Base-by-base conservation (phyloP, 2,888 invertebrate species). In the Conomelus anceps region DNA sequence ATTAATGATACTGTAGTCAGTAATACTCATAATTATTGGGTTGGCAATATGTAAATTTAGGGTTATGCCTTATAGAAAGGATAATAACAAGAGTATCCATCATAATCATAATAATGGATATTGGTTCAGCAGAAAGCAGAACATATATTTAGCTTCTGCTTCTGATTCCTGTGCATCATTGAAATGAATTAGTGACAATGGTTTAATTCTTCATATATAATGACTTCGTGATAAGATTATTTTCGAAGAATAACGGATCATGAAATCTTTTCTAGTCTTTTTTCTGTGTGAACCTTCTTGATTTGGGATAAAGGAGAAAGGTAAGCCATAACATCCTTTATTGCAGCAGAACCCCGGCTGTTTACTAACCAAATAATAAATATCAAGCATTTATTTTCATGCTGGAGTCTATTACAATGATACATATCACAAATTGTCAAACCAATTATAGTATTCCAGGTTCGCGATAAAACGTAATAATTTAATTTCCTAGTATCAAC, bases 301-400 rank as follows among this genome's bases (percentile, higher is more conserved):
- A 86, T 86, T 86, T 24, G 86, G 29, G 24, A 26, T 86, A 23
- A 23, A 17, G 22, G 0, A 23, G 29, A 24, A 86, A 86, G 86
- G 86, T 86, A 86, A 29, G 86, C 26, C 26, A 22, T 86, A 9
- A 86, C 29, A 26, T 24, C 13, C 20, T 26, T 24, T 17, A 85
- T 85, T 85, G n/a, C 17, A 23, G 86, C 86, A 86, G 23, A 86
- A 26, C 86, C 86, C 86, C 29, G 63, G 23, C 24, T 86, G 86
- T 86, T 86, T 86, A 86, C 26, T 22, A 11, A 86, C 22, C 24
- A 22, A 63, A 63, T 63, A 63, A n/a, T 63, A 13, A n/a, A n/a
- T 63, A 1, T 1, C 63, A n/a, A 63, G 63, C 7, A 63, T 63
- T 63, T 63, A 63, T 63, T n/a, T 3, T 63, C 63, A n/a, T 7